Evolutionary conservation across 2,888 invertebrate genomes (phyloP).

Genomic region (Stenchaetothrips biformis): DNA sequence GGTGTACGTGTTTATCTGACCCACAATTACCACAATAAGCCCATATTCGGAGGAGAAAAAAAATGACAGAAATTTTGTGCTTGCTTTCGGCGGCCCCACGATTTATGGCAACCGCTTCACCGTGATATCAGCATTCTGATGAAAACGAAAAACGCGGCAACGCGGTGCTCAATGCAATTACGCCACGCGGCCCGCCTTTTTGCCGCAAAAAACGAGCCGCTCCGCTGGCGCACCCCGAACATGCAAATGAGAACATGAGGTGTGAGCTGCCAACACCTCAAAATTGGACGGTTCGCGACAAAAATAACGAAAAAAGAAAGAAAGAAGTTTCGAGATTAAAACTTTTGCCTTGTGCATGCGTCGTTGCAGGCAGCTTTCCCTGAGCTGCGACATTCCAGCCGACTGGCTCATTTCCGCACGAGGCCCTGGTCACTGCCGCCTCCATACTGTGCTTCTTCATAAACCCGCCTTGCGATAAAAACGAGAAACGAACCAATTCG

Average conservation of each 20-base stretch:
- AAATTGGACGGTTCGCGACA: not conserved
- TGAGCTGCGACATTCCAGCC: too few species aligned
- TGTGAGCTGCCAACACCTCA: constrained; percentile 20
- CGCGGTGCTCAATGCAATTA: constrained; percentile 19
- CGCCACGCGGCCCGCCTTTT: not conserved
- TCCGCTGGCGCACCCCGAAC: not conserved
- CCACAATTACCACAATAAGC: not conserved
- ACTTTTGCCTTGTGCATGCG: not conserved
- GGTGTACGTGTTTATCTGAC: not conserved
- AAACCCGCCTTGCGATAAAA: not conserved
- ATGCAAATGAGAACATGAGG: constrained; percentile 24
- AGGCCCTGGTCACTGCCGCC: too few species aligned
- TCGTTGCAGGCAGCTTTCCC: too few species aligned
- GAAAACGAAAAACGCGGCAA: not conserved
- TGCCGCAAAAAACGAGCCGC: not conserved
- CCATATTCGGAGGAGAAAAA: not conserved
- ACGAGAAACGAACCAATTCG: not conserved
- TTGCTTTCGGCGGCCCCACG: not conserved
- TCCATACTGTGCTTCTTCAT: too few species aligned
- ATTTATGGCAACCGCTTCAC: not conserved
- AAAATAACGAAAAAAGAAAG: not conserved
- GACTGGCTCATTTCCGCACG: too few species aligned
- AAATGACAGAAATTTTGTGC: not conserved
- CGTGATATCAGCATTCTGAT: not conserved
- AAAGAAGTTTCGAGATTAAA: not conserved